Percentiles rank a stretch among this genome's conserved stretches.
phyloP scores from a whole-genome alignment of 1,140 invertebrate genomes.

The Pantala flavescens region DNA sequence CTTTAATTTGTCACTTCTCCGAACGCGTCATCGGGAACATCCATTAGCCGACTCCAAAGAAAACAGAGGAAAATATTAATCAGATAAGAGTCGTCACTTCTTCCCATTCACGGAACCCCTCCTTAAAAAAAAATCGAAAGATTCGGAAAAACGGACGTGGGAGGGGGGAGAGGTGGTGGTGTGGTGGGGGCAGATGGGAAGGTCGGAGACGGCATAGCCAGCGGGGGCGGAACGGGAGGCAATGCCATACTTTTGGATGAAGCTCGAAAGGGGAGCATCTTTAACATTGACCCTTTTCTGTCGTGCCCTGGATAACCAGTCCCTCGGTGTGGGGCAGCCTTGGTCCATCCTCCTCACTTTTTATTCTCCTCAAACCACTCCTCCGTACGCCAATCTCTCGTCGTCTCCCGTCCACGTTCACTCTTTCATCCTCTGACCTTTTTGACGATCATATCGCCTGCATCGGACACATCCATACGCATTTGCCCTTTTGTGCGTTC shows the following conservation, averaged over 20 bases:
- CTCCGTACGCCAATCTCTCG: too few relatives aligned
- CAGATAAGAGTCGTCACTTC: too few relatives aligned
- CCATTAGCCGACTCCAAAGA: too few relatives aligned
- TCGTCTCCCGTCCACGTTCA: neutral
- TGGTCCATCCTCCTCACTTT: neutral
- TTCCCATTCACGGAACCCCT: neutral
- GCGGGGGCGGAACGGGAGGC: neutral
- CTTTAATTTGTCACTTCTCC: too few relatives aligned
- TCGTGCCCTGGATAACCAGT: neutral
- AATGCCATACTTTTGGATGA: neutral
- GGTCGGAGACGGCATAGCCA: neutral
- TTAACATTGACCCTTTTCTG: slow-evolving; percentile 6
- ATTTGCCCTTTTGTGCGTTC: neutral
- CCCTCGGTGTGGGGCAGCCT: slow-evolving; percentile 4
- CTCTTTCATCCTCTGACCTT: neutral
- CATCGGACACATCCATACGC: neutral
- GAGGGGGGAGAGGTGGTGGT: neutral
- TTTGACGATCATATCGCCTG: neutral
- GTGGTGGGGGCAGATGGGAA: neutral
- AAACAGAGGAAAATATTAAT: too few relatives aligned
- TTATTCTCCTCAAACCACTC: too few relatives aligned
- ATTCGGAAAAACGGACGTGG: neutral
- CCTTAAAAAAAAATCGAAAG: neutral
- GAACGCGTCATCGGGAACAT: too few relatives aligned
- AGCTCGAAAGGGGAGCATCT: neutral